Evolutionary conservation across 2,888 invertebrate genomes (phyloP).

Genomic region (Diaphora mendica): DNA sequence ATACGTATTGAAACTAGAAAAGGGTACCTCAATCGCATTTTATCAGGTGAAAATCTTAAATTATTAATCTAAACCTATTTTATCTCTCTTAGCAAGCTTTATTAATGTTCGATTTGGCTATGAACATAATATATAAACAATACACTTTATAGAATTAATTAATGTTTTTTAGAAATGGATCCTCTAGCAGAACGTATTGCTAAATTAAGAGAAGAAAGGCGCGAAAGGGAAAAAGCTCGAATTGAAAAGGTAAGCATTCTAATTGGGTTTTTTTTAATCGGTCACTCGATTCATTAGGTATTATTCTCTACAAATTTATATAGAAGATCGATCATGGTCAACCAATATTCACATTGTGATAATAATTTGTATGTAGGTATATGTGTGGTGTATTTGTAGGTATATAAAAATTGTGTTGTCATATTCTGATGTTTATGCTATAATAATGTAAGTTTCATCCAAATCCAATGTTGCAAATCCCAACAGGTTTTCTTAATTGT

Average conservation of each 20-base stretch:
- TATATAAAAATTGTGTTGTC: too few species aligned
- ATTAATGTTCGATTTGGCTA: not conserved
- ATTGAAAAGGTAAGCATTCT: conserved; percentile 70
- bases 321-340: too few species aligned
- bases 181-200: not conserved
- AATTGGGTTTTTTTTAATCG: not conserved
- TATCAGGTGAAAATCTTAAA: not conserved
- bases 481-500: too few species aligned
- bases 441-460: too few species aligned
- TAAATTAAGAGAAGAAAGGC: conserved; percentile 73
- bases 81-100: not conserved
- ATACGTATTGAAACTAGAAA: not conserved
- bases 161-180: conserved; percentile 2
- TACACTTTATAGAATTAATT: not conserved
- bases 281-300: too few species aligned
- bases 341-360: too few species aligned
- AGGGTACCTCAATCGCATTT: not conserved
- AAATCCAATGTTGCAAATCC: too few species aligned
- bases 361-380: too few species aligned
- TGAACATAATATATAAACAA: not conserved
- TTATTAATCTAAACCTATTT: not conserved
- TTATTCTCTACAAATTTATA: too few species aligned
- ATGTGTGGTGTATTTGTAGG: too few species aligned
- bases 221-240: conserved; percentile 75
- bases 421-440: too few species aligned